Evolutionary conservation across 2,888 invertebrate species (phyloP), one percentile per base, ranked within the genome.

Genomic region (Agrotis exclamationis): DNA sequence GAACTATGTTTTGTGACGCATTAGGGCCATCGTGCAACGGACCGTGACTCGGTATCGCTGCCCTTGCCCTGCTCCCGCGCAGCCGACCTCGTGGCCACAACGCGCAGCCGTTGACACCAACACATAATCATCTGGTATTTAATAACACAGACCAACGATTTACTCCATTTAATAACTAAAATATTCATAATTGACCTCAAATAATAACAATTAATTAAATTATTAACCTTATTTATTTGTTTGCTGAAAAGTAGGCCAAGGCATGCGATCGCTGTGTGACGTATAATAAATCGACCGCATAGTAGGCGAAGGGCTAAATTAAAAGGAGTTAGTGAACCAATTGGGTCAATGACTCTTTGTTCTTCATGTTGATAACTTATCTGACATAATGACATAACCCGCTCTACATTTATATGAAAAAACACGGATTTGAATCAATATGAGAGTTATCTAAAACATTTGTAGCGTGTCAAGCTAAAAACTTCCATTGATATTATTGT

Each of bases 321-420:
- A 89, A 80, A 80, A 80, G 84, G 79, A 76, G 85, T n/a, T 66
- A 77, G 80, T 82, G 78, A 75, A 87, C 88, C 88, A 94, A 91
- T 88, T 94, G 84, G 95, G 95, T 95, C 95, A 94, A 93, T 90
- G 94, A 93, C 93, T 91, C 91, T 92, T 93, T 93, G 91, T 92
- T 93, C 86, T 89, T 84, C 76, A 85, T 74, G 79, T 80, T 90
- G 90, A 93, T 92, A 91, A 89, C 83, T 78, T 85, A 84, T 76
- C 79, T 75, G 60, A 67, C 69, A 65, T 50, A 58, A 67, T 84
- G 66, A 67, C 69, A 65, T 62, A 65, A 75, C 51, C 58, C 72
- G 76, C 28, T 63, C 65, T 53, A 69, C 65, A 71, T 71, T 57
- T 85, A 85, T 85, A 81, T 76, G 47, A 59, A 58, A 83, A 81